Evolutionary conservation across 2,113 vertebrate species (phyloP), one percentile per base, ranked within the genome.

Genomic region (Cricetomys ansorgei): DNA sequence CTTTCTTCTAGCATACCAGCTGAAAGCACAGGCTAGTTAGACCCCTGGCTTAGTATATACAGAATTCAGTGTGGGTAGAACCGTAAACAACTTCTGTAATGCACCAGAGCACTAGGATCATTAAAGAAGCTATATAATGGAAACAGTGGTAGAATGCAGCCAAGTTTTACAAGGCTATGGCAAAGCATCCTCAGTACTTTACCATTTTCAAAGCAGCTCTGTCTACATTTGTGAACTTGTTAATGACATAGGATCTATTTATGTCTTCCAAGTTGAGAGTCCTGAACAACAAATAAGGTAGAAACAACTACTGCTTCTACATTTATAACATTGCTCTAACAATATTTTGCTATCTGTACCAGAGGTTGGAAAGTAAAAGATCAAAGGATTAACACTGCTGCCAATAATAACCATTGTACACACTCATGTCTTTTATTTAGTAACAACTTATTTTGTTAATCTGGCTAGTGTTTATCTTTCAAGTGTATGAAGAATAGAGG

Each of bases 391-490:
- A 96, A 94, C 73, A 93, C 19, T 31, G 37, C 64, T 92, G 72
- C 13, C 65, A 89, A 69, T 43, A 53, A 45, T 89, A 93, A 81
- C 23, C 31, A 57, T 23, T 57, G 53, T 27, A 69, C 1, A 50
- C 43, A 72, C 7, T 91, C 77, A 55, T 31, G 40, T 91, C 8
- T 96, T 77, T 25, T 55, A 73, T 45, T 88, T 93, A 92, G 53
- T 81, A 85, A 76, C 76, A 91, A 81, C 43, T 43, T 89, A 96
- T 76, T 95, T 31, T 27, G 40, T n/a, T 93, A 75, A 43, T 2
- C 43, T 92, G 64, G 65, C 27, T 89, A 86, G n/a, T n/a, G 90
- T 91, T 94, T 87, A 65, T 81, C 89, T 87, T 12, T 93, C 76
- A 95, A 88, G 69, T 92, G 5, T 88, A 80, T 57, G 50, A 53